Evolutionary conservation across 2,797 vertebrate species (phyloP).

Genomic region (Saxicola maurus): DNA sequence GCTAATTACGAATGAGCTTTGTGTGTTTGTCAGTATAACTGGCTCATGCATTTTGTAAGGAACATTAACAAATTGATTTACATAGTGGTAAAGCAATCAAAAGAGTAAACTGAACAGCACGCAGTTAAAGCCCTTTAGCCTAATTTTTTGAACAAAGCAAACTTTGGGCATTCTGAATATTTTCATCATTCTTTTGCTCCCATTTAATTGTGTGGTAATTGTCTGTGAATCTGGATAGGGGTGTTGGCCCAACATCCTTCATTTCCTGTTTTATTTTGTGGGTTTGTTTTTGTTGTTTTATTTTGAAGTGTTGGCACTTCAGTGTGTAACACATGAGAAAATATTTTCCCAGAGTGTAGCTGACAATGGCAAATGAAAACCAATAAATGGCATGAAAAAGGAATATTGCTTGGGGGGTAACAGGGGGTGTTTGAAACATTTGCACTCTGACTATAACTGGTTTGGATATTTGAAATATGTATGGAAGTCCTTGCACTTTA

Average conservation of each 20-base stretch:
- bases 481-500: background rate
- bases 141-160: slow-evolving; percentile 35
- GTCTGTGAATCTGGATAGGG: background rate
- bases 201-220: background rate
- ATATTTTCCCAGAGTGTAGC: background rate
- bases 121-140: slow-evolving; percentile 68
- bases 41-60: slow-evolving; percentile 82
- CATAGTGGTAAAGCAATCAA: slow-evolving; percentile 74
- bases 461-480: background rate
- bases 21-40: slow-evolving; percentile 84
- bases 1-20: slow-evolving; percentile 89
- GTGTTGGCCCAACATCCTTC: background rate
- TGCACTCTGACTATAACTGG: background rate
- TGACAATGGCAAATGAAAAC: background rate
- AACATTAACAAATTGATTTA: slow-evolving; percentile 91
- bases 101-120: slow-evolving; percentile 79
- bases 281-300: background rate
- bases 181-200: background rate
- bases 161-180: slow-evolving; percentile 27
- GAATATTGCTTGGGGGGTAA: background rate
- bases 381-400: background rate
- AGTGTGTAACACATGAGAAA: background rate
- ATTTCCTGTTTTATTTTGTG: background rate
- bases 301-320: background rate
- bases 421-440: background rate